phyloP scores from a whole-genome alignment of 2,797 vertebrate species.

The Apogon talboti region DNA sequence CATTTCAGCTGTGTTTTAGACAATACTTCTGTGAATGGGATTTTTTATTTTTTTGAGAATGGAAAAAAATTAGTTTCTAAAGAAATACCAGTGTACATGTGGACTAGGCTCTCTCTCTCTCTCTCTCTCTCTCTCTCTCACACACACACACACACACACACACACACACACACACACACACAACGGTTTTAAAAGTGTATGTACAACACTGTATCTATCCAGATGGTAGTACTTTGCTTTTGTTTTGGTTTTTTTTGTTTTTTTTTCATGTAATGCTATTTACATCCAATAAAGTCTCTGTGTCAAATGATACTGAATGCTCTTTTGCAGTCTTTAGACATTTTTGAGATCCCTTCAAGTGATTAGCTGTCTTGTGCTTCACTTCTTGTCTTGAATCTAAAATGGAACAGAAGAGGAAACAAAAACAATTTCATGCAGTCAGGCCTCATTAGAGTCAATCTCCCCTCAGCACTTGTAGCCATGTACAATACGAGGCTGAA shows the following conservation, averaged over 20 bases:
- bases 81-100: too few species aligned
- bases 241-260: background rate
- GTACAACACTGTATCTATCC: conserved; percentile 21
- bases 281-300: conserved; percentile 66
- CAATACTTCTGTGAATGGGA: too few species aligned
- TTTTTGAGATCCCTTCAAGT: background rate
- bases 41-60: too few species aligned
- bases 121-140: background rate
- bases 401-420: background rate
- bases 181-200: conserved; percentile 34
- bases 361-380: background rate
- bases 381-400: conserved; percentile 1
- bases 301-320: conserved; percentile 26
- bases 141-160: too few species aligned
- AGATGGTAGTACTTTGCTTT: conserved; percentile 32
- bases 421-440: conserved; percentile 2
- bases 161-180: conserved; percentile 13
- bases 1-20: too few species aligned
- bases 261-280: conserved; percentile 47
- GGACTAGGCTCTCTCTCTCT: background rate
- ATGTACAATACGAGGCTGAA: conserved; percentile 17
- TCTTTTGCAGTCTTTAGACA: background rate
- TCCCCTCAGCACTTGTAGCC: background rate
- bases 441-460: background rate
- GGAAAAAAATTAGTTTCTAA: too few species aligned